Conservation (phyloP, 2,888 invertebrate genomes). For the Pelosia muscerda region DNA sequence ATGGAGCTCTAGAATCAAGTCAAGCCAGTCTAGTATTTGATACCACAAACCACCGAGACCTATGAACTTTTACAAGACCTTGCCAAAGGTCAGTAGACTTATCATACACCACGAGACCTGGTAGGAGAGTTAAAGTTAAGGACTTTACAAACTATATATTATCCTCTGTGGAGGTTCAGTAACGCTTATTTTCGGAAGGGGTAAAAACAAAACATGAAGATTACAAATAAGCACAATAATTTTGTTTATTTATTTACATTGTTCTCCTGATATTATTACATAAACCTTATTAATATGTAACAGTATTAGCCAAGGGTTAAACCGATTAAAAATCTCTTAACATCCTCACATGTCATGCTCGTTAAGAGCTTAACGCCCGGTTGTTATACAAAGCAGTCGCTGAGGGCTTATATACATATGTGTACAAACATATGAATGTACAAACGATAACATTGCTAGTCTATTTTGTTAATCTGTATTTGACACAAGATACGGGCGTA, state of each 20-base stretch:
- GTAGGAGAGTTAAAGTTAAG: no score
- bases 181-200: no score
- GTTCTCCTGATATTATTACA: background rate
- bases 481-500: background rate
- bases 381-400: slow-evolving; percentile 30
- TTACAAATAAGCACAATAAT: background rate
- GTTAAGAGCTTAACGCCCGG: slow-evolving; percentile 32
- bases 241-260: background rate
- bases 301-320: slow-evolving; percentile 6
- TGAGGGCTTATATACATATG: slow-evolving; percentile 25
- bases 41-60: no score
- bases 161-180: no score
- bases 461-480: slow-evolving; percentile 26
- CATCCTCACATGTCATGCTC: slow-evolving; percentile 16
- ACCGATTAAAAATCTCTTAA: slow-evolving; percentile 17
- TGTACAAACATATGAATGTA: slow-evolving; percentile 31
- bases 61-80: no score
- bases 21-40: no score
- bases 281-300: background rate
- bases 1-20: no score
- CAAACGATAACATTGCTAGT: slow-evolving; percentile 32
- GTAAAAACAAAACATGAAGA: no score
- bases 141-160: no score
- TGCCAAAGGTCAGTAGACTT: no score
- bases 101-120: no score